phyloP scores from a whole-genome alignment of 1,140 invertebrate species.

The Drosophila virilis region DNA sequence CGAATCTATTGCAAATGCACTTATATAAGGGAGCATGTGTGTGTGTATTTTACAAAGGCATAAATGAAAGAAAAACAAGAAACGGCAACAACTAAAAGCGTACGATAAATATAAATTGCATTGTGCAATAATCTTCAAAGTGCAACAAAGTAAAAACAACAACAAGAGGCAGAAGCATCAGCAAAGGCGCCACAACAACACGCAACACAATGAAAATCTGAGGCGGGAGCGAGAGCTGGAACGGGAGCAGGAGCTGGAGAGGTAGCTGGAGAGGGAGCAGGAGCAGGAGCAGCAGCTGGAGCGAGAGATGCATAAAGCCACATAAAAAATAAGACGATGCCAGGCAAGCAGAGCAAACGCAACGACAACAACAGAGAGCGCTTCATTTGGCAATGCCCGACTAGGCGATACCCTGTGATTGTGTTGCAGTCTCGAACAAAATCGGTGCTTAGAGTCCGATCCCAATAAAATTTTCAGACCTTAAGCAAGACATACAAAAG shows the following conservation, averaged over 20 bases:
- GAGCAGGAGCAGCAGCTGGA: background rate
- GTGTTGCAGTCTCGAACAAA: too few relatives aligned
- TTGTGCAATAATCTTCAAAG: slow-evolving; percentile 81
- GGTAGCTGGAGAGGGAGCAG: background rate
- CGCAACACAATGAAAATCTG: slow-evolving; percentile 53
- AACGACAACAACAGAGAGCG: slow-evolving; percentile 9
- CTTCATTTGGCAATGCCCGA: too few relatives aligned
- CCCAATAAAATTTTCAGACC: too few relatives aligned
- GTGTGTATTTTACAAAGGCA: slow-evolving; percentile 43
- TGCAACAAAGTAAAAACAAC: slow-evolving; percentile 74
- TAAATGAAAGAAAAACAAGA: slow-evolving; percentile 77
- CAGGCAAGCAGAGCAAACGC: slow-evolving; percentile 25
- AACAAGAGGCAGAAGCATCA: slow-evolving; percentile 32
- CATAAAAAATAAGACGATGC: slow-evolving; percentile 64
- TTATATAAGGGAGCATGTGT: slow-evolving; percentile 1
- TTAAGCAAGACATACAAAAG: too few relatives aligned
- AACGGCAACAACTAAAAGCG: slow-evolving; percentile 73
- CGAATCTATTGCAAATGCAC: background rate
- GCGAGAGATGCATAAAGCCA: slow-evolving; percentile 45
- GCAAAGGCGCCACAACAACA: slow-evolving; percentile 30
- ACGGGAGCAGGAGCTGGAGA: background rate
- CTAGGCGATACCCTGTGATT: too few relatives aligned
- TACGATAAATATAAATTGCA: slow-evolving; percentile 81
- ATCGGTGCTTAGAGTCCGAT: too few relatives aligned
- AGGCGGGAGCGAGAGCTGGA: slow-evolving; percentile 25